Percentiles rank a stretch among this genome's conserved stretches.
Conservation (phyloP, 2,113 vertebrate genomes). For the Macquaria ambigua region DNA sequence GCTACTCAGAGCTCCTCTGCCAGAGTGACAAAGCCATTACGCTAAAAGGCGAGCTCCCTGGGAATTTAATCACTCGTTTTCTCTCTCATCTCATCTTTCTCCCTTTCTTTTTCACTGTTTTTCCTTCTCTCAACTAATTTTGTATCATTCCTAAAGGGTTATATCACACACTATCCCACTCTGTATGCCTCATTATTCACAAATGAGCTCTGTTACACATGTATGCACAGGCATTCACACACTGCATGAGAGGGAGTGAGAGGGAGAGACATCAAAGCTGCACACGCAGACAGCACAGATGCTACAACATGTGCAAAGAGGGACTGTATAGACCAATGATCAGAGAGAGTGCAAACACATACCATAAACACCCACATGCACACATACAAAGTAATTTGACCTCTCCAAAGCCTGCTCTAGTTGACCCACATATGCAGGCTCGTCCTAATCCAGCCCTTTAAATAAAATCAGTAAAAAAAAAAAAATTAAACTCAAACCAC, state of each 20-base stretch:
- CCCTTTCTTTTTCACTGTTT: constrained; percentile 14
- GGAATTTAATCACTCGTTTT: constrained; percentile 74
- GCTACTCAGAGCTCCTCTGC: constrained; percentile 47
- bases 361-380: constrained; percentile 36
- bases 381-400: constrained; percentile 50
- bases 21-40: constrained; percentile 71
- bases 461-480: constrained; percentile 59
- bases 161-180: constrained; percentile 45
- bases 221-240: constrained; percentile 44
- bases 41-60: constrained; percentile 69
- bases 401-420: constrained; percentile 52
- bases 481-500: constrained; percentile 38
- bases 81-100: constrained; percentile 51
- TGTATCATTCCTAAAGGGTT: constrained; percentile 65
- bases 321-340: constrained; percentile 54
- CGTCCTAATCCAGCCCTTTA: constrained; percentile 66
- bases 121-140: constrained; percentile 46
- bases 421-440: constrained; percentile 74
- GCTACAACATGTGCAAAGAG: constrained; percentile 63
- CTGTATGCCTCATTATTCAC: constrained; percentile 76
- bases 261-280: constrained; percentile 63
- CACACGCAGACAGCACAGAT: constrained; percentile 58
- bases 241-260: not conserved
- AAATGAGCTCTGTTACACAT: constrained; percentile 69
- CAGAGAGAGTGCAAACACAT: constrained; percentile 59